Conservation (phyloP, 2,888 invertebrate genomes). For the Agriopis marginaria region DNA sequence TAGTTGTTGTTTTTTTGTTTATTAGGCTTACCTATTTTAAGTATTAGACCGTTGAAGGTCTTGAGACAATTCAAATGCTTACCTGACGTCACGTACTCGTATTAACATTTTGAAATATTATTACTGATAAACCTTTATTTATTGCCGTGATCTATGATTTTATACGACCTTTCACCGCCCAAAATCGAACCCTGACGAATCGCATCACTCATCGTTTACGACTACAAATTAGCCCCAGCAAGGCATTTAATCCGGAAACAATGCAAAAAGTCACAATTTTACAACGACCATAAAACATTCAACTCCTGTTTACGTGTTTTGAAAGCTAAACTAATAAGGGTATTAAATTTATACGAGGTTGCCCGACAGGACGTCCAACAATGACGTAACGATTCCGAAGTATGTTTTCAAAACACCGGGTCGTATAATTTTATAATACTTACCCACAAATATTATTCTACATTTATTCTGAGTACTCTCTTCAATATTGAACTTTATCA, state of each 20-base stretch:
- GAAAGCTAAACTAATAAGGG: slow-evolving; percentile 75
- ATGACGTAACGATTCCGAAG: slow-evolving; percentile 68
- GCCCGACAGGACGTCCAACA: slow-evolving; percentile 66
- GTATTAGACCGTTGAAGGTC: too few species aligned
- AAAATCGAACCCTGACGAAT: slow-evolving; percentile 7
- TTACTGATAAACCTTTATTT: too few species aligned
- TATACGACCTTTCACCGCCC: not conserved
- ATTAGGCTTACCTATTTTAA: too few species aligned
- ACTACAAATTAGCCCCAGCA: slow-evolving; percentile 34
- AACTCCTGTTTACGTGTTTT: slow-evolving; percentile 72
- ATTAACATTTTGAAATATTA: too few species aligned
- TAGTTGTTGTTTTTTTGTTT: too few species aligned
- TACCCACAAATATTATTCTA: slow-evolving; percentile 55
- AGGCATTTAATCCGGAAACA: slow-evolving; percentile 38
- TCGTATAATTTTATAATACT: slow-evolving; percentile 77
- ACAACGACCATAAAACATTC: slow-evolving; percentile 66
- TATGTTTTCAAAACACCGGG: slow-evolving; percentile 75
- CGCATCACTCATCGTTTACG: slow-evolving; percentile 25
- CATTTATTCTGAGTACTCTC: slow-evolving; percentile 27
- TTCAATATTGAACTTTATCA: slow-evolving; percentile 43
- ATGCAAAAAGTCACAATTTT: slow-evolving; percentile 63
- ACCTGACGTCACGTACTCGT: too few species aligned
- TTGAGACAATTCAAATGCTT: too few species aligned
- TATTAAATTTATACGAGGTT: slow-evolving; percentile 75
- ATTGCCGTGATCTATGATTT: not conserved